Evolutionary conservation across 1,140 invertebrate species (phyloP), one percentile per base, ranked within the genome.

Genomic region (Drosophila miranda): DNA sequence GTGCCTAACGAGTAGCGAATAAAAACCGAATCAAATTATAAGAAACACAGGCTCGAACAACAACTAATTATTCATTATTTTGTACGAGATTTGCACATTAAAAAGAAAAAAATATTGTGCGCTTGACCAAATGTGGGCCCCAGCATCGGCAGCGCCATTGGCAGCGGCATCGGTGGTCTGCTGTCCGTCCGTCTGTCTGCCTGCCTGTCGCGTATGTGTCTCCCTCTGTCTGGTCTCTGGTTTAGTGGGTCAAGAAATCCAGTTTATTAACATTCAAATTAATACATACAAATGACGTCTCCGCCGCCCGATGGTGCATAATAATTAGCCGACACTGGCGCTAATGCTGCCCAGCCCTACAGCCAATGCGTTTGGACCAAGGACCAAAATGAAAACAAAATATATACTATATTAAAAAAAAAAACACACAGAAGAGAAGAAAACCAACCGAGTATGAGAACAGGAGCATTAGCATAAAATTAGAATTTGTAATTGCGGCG

Each of bases 261-360:
- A 89, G 88, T 89, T 89, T 83, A 89, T 89, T 76, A 89, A 80
- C 68, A 89, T 80, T 87, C 73, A 89, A 89, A 89, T 88, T 84
- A 83, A 89, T 75, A 89, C 79, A 72, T 78, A 83, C 77, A 78
- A 87, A 87, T 86, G 82, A 87, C 66, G 82, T 76, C 80, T 73
- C 59, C 69, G 71, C 61, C 11, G 34, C 71, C 80, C 80, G 80
- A 81, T 77, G 64, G 62, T 77, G 87, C 87, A 89, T 89, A 87
- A 88, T 78, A 89, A 89, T 87, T 83, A 89, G 82, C 62, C 44
- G 48, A 46, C 51, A 46, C 71, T 56, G 61, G 53, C 76, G 71
- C 74, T 73, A 81, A 72, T 56, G 60, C 30, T 8, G 16, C n/a
- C 23, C 16, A 16, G 16, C 16, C 45, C 41, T 26, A 28, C 43